A percentile compares a stretch with the other conserved stretches of the same genome.
These are phyloP conservation scores for Timema podura DNA, from an alignment of 2,888 invertebrate genomes.

Conservation along the genomic window DNA sequence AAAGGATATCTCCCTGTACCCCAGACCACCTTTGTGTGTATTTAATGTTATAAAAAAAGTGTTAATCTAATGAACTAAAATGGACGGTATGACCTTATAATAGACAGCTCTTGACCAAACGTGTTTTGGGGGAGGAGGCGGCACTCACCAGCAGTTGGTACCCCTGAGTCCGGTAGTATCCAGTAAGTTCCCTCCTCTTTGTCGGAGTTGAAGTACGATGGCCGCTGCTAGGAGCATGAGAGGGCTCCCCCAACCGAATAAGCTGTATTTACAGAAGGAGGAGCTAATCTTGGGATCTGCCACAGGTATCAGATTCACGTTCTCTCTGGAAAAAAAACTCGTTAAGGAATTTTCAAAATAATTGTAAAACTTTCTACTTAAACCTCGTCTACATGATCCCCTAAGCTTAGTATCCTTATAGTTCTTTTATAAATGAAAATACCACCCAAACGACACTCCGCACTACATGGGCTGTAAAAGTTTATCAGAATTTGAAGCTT, in stretches of 20 bases:
- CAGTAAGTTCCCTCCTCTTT: conserved; percentile 46
- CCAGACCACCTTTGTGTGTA: not conserved
- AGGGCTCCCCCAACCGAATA: conserved; percentile 64
- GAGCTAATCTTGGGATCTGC: conserved; percentile 47
- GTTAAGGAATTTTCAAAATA: too few relatives aligned
- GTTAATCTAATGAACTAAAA: conserved; percentile 2
- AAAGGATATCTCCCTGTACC: too few relatives aligned
- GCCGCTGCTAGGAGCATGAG: conserved; percentile 52
- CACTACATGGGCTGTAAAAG: too few relatives aligned
- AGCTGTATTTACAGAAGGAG: conserved; percentile 51
- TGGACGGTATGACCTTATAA: too few relatives aligned
- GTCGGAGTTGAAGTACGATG: conserved; percentile 50
- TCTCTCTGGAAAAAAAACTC: conserved; percentile 37
- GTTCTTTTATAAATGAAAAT: too few relatives aligned
- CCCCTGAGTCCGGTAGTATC: conserved; percentile 48
- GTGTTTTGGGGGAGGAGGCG: not conserved
- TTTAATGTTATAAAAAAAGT: conserved; percentile 17
- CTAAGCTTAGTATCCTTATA: too few relatives aligned
- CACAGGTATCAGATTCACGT: conserved; percentile 46
- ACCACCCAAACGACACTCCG: too few relatives aligned
- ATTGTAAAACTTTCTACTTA: too few relatives aligned
- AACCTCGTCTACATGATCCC: too few relatives aligned
- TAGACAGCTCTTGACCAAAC: too few relatives aligned
- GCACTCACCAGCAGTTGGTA: conserved; percentile 54
- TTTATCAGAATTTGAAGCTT: too few relatives aligned